phyloP scores from a whole-genome alignment of 2,113 vertebrate genomes.

The Edolisoma coerulescens region DNA sequence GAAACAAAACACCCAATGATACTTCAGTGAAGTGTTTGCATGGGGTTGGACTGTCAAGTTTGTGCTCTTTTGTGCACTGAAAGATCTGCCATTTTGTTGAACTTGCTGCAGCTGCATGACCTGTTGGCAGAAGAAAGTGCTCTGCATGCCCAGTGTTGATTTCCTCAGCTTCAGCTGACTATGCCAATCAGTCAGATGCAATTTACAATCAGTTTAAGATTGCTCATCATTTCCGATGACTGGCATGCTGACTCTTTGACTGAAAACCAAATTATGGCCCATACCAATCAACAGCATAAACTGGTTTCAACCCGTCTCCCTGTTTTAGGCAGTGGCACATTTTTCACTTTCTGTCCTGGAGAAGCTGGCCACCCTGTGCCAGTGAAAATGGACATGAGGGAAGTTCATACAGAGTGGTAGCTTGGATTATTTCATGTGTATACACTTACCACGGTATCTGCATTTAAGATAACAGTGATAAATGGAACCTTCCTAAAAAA shows the following conservation, averaged over 20 bases:
- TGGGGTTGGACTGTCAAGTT: background rate
- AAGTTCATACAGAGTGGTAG: background rate
- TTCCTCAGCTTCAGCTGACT: conserved; percentile 60
- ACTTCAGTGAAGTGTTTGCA: background rate
- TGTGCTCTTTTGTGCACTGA: background rate
- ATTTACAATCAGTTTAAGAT: conserved; percentile 76
- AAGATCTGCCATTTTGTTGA: conserved; percentile 44
- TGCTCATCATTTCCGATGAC: conserved; percentile 63
- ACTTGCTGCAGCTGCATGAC: conserved; percentile 52
- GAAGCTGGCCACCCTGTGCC: background rate
- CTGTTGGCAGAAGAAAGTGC: conserved; percentile 1
- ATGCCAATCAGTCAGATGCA: conserved; percentile 68
- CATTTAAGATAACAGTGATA: background rate
- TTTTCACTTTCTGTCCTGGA: background rate
- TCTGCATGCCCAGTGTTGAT: conserved; percentile 48
- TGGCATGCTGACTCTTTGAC: conserved; percentile 45
- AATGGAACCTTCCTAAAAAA: background rate
- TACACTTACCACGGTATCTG: background rate
- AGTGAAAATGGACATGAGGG: background rate
- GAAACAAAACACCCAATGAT: background rate
- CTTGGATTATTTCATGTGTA: background rate
- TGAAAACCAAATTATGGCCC: conserved; percentile 45
- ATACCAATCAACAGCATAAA: conserved; percentile 51
- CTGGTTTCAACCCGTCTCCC: background rate
- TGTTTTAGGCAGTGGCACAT: background rate